Conservation (phyloP, 2,113 vertebrate genomes). For the Candoia aspera region DNA sequence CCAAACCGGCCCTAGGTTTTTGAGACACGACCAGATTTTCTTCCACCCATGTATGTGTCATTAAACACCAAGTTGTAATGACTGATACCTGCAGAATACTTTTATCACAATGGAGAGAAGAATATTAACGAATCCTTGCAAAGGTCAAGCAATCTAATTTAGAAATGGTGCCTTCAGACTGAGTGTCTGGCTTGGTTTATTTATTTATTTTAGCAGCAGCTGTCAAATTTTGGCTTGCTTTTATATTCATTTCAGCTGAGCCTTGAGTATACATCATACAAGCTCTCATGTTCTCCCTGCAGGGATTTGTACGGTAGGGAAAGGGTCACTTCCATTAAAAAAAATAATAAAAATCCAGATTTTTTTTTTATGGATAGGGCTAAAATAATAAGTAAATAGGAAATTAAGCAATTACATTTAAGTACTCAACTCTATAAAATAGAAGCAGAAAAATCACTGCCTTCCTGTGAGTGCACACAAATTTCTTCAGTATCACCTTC, state of each 20-base stretch:
- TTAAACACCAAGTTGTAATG: not conserved
- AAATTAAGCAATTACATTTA: not conserved
- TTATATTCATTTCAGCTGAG: not conserved
- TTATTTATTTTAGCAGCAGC: not conserved
- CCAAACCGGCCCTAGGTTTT: not conserved
- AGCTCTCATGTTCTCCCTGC: not conserved
- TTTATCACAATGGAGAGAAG: conserved; percentile 2
- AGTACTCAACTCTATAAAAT: not conserved
- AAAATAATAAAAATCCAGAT: not conserved
- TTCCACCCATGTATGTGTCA: not conserved
- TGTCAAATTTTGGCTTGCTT: conserved; percentile 15
- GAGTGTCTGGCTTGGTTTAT: not conserved
- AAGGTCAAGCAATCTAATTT: conserved; percentile 18
- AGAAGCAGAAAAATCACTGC: not conserved
- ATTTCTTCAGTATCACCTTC: too few relatives aligned
- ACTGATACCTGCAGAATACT: not conserved
- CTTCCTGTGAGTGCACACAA: not conserved
- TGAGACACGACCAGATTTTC: not conserved
- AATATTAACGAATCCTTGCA: not conserved
- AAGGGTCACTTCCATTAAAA: not conserved
- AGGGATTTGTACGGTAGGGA: not conserved
- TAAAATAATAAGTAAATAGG: not conserved
- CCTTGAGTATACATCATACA: not conserved
- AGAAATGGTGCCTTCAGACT: conserved; percentile 1
- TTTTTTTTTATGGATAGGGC: not conserved